Conservation (phyloP, 2,888 invertebrate species). For the Theristus sp. region DNA sequence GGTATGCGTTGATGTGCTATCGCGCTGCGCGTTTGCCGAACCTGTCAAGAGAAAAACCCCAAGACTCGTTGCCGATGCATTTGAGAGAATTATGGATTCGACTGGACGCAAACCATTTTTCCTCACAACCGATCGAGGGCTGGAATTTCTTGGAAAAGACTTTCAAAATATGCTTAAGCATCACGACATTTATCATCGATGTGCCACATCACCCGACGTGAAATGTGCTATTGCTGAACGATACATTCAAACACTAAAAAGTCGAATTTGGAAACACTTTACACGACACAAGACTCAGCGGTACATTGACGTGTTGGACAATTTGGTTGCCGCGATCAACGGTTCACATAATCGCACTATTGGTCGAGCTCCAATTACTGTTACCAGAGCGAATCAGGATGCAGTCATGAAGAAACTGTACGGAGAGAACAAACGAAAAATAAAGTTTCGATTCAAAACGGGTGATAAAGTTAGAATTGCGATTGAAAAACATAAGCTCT, state of each 20-base stretch:
- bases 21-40: background rate
- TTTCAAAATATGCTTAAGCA: background rate
- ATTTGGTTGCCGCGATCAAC: background rate
- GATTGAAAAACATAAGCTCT: background rate
- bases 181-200: background rate
- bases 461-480: constrained; percentile 3
- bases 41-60: background rate
- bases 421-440: background rate
- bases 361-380: background rate
- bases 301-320: background rate
- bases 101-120: background rate
- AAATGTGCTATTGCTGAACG: background rate
- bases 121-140: background rate
- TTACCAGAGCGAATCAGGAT: background rate
- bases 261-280: background rate
- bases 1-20: background rate
- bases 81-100: background rate
- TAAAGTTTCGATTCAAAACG: background rate
- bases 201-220: background rate
- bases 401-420: background rate
- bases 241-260: background rate
- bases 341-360: background rate
- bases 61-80: background rate
- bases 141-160: background rate
- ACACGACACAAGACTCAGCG: background rate